These are phyloP conservation scores for Gymnocephalus cernua DNA, from an alignment of 2,113 vertebrate species.

Conservation along the genomic window DNA sequence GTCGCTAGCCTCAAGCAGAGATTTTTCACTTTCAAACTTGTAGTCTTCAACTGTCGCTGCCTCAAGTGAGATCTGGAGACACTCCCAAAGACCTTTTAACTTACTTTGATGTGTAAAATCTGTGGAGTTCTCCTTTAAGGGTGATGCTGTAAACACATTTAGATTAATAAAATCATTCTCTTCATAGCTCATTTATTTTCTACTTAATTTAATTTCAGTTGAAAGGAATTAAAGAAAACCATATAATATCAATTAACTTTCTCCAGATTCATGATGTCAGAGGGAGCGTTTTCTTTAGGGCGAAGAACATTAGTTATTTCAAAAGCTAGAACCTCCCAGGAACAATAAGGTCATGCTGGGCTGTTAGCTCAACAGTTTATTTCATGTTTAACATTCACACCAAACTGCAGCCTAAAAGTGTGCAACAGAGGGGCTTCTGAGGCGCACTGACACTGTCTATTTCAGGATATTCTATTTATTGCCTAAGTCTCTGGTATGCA, in stretches of 20 bases:
- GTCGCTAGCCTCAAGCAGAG: background rate
- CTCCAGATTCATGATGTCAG: background rate
- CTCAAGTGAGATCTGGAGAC: background rate
- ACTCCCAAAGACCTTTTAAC: too few species aligned
- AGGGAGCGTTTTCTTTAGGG: background rate
- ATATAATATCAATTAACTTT: background rate
- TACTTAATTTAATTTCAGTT: background rate
- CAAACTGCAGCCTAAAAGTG: slow-evolving; percentile 8
- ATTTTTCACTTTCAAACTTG: background rate
- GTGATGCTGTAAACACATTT: background rate
- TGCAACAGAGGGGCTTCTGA: slow-evolving; percentile 38
- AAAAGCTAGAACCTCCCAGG: background rate
- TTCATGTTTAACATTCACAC: slow-evolving; percentile 27
- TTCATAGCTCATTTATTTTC: background rate
- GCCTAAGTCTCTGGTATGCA: slow-evolving; percentile 78
- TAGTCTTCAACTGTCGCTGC: background rate
- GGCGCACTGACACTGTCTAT: slow-evolving; percentile 75
- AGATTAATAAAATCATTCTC: background rate
- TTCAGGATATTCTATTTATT: slow-evolving; percentile 87
- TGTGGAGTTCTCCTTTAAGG: background rate
- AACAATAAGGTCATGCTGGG: background rate
- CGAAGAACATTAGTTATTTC: background rate
- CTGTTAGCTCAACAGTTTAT: background rate
- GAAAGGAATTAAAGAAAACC: background rate
- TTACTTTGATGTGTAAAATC: too few species aligned